Percentiles rank a stretch among this genome's conserved stretches.
Evolutionary conservation across 2,113 vertebrate species (phyloP).

Genomic region (Monarcha castaneiventris): DNA sequence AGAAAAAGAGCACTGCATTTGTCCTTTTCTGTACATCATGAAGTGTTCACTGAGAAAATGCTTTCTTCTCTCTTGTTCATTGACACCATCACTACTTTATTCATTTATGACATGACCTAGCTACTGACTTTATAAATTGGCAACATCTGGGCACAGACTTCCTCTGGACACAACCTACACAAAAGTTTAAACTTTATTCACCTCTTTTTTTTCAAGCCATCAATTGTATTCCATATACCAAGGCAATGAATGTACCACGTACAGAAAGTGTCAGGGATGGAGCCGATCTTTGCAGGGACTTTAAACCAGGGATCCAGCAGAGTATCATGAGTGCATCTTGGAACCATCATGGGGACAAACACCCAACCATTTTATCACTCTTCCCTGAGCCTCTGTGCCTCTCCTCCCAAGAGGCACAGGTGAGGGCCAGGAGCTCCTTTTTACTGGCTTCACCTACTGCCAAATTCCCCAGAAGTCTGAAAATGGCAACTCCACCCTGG

Average conservation of each 20-base stretch:
- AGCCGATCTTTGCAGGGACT: neutral
- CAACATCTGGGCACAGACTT: neutral
- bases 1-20: neutral
- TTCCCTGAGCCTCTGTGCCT: neutral
- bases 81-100: neutral
- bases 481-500: rapidly evolving
- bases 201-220: neutral
- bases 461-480: neutral
- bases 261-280: neutral
- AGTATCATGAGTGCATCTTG: neutral
- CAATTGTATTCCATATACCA: neutral
- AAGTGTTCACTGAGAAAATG: neutral
- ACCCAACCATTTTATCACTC: neutral
- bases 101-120: neutral
- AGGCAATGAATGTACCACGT: neutral
- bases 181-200: neutral
- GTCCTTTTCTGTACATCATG: neutral
- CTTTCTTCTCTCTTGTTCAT: neutral
- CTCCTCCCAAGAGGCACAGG: neutral
- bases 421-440: neutral
- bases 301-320: neutral
- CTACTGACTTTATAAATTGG: neutral
- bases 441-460: neutral
- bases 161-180: neutral
- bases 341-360: neutral